These are phyloP conservation scores for Patella depressa DNA, from an alignment of 2,888 invertebrate species.

Conservation along the genomic window DNA sequence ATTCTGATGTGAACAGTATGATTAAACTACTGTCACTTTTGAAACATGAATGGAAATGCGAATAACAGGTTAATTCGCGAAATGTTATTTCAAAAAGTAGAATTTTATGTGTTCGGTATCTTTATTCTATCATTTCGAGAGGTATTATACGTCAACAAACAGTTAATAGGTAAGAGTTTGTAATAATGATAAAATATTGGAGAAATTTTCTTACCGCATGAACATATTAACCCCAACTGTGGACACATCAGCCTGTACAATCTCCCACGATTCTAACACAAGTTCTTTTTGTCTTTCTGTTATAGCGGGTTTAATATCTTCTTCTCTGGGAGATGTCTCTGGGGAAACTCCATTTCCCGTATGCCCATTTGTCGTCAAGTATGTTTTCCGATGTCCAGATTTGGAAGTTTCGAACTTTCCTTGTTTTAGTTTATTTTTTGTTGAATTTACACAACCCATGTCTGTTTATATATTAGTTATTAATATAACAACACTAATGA, in stretches of 20 bases:
- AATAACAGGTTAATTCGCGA: too few species aligned
- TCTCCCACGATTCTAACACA: neutral
- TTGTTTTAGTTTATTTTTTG: neutral
- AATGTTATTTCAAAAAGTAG: too few species aligned
- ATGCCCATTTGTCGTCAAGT: neutral
- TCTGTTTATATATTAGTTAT: neutral
- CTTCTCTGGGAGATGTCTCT: neutral
- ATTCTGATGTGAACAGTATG: too few species aligned
- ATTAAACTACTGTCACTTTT: too few species aligned
- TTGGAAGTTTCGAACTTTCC: neutral
- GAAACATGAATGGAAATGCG: too few species aligned
- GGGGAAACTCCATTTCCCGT: neutral
- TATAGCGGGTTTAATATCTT: neutral
- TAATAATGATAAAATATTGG: too few species aligned
- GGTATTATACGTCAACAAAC: too few species aligned
- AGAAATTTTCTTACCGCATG: neutral
- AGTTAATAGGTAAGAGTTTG: too few species aligned
- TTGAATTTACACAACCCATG: neutral
- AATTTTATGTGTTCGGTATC: too few species aligned
- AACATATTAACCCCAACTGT: neutral
- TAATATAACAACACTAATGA: too few species aligned
- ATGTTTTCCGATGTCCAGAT: neutral
- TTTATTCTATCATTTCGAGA: too few species aligned
- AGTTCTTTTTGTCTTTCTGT: slow-evolving; percentile 3
- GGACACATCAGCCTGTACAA: neutral